Evolutionary conservation across 1,140 invertebrate species (phyloP).

Genomic region (Sipha flava): DNA sequence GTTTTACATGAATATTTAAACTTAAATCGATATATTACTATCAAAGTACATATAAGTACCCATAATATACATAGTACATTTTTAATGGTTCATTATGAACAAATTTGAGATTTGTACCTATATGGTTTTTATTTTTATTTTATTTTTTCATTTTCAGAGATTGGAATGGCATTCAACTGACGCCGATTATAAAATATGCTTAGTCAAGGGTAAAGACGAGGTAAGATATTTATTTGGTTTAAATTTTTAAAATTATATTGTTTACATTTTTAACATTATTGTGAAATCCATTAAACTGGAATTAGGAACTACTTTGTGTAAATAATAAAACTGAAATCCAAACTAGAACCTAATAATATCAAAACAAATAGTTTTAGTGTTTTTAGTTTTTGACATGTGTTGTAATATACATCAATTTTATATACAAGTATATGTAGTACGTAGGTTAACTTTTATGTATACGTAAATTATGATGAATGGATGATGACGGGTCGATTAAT

Average conservation of each 20-base stretch:
- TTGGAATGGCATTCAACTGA: slow-evolving; percentile 77
- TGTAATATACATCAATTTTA: too few species aligned
- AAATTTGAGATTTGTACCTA: not conserved
- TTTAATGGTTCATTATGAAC: not conserved
- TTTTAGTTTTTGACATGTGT: too few species aligned
- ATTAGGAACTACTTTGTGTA: too few species aligned
- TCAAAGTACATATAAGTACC: not conserved
- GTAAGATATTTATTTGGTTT: slow-evolving; percentile 42
- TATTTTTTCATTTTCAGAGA: slow-evolving; percentile 52
- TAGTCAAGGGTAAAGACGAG: slow-evolving; percentile 76
- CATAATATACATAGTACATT: not conserved
- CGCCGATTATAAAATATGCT: slow-evolving; percentile 72
- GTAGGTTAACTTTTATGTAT: too few species aligned
- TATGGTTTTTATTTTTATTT: not conserved
- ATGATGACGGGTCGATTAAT: too few species aligned
- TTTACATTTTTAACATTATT: too few species aligned
- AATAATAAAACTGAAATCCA: too few species aligned
- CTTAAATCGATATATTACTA: not conserved
- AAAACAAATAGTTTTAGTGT: too few species aligned
- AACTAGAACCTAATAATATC: too few species aligned
- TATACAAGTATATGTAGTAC: too few species aligned
- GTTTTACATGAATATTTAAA: not conserved
- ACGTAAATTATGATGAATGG: too few species aligned
- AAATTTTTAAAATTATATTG: not conserved
- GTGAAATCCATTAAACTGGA: too few species aligned